Base-by-base conservation (phyloP, 2,888 invertebrate genomes). In the Mantis religiosa region DNA sequence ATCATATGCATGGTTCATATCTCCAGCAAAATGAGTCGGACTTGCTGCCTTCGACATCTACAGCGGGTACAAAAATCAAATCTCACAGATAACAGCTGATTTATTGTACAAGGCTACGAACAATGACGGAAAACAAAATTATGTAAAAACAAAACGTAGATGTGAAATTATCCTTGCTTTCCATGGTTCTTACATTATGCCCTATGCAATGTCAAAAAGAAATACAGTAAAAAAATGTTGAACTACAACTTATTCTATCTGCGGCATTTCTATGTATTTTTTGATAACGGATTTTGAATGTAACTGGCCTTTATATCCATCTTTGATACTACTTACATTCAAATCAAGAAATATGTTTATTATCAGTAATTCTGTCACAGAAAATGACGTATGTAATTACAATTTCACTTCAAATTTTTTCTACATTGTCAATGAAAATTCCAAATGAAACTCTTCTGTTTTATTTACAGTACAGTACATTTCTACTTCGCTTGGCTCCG, bases 1-100 rank as follows among this genome's bases (percentile, higher is more conserved):
- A 92, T 97, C 97, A 91, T 95, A 95, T 90, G 94, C 93, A 89
- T 93, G 93, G 91, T 95, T 95, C 71, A 93, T 92, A 91, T 95
- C 94, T 9, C 94, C 95, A 91, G 95, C 95, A 91, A 95, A 96
- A 91, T 95, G 95, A 28, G 94, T 94, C 20, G 96, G 95, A 91
- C 95, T 96, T 90, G 95, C 94, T 90, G 95, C 94, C 91, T 95
- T 94, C 84, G 95, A 95, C 96, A 96, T 96, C 92, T 91, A 54
- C 15, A 83, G 85, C 28, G 54, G 88, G 28, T 28, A 88, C 27
- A 83, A 47, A 15, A 81, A 82, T 82, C 34, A 28, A n/a, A 20
- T n/a, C 27, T 54, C 14, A 84, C 28, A 82, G 81, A 85, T 12
- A 83, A 34, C 54, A 71, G 54, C 25, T 71, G 25, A 15, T 20